These are phyloP conservation scores for Origma solitaria DNA, from an alignment of 2,113 vertebrate genomes.

Conservation along the genomic window DNA sequence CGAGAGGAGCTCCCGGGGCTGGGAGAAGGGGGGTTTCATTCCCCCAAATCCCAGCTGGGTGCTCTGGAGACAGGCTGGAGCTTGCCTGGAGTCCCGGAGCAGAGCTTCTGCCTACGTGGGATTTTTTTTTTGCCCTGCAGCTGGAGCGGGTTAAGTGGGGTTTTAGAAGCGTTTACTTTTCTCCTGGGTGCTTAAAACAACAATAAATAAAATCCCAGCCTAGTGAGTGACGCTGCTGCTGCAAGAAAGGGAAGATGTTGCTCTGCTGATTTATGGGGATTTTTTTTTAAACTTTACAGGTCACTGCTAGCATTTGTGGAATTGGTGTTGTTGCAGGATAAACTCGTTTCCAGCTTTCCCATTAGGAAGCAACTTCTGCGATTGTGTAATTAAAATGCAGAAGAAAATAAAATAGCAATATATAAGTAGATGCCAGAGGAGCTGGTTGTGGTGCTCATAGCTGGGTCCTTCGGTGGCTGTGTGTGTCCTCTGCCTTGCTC, in stretches of 20 bases:
- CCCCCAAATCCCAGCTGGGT: neutral
- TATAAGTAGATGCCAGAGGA: neutral
- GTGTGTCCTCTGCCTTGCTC: neutral
- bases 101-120: neutral
- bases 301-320: slow-evolving; percentile 14
- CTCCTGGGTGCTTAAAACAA: slow-evolving; percentile 5
- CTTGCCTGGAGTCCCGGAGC: accelerated
- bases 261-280: neutral
- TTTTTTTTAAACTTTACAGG: neutral
- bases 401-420: neutral
- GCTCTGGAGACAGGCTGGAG: neutral
- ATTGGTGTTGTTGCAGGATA: slow-evolving; percentile 21
- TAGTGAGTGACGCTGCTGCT: neutral
- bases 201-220: neutral
- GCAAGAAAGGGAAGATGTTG: neutral
- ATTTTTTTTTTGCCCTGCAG: neutral
- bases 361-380: neutral
- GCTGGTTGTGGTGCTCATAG: neutral
- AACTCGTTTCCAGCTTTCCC: slow-evolving; percentile 14
- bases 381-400: neutral
- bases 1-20: neutral
- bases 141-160: slow-evolving; percentile 9
- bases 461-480: neutral
- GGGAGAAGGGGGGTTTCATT: neutral
- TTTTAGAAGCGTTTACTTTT: neutral